Conservation (phyloP, 2,797 vertebrate species). For the Typhlichthys subterraneus region DNA sequence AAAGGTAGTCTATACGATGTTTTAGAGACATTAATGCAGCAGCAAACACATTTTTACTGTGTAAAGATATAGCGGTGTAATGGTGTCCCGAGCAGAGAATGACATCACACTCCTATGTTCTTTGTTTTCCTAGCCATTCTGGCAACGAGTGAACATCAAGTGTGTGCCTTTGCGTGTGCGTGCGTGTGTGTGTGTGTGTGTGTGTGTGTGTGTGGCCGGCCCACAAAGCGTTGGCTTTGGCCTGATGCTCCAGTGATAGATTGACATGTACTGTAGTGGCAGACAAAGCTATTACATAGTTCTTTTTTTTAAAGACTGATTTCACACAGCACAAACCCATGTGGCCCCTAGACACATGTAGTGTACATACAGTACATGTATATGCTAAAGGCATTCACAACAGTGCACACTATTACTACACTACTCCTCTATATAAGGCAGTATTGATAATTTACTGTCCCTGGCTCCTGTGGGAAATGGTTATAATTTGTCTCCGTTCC, state of each 20-base stretch:
- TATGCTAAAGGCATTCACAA: not conserved
- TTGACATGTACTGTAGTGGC: too few relatives aligned
- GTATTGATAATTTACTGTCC: conserved; percentile 73
- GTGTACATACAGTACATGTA: too few relatives aligned
- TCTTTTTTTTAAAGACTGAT: too few relatives aligned
- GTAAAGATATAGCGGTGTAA: too few relatives aligned
- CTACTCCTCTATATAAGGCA: conserved; percentile 39
- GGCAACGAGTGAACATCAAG: not conserved
- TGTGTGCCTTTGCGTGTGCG: not conserved
- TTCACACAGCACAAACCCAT: too few relatives aligned
- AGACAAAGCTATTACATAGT: too few relatives aligned
- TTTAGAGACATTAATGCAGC: conserved; percentile 2
- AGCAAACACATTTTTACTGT: too few relatives aligned
- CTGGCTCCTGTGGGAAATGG: conserved; percentile 66
- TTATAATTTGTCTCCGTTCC: conserved; percentile 72
- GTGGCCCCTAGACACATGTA: too few relatives aligned
- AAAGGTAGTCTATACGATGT: not conserved
- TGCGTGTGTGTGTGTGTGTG: conserved; percentile 5
- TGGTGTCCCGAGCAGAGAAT: too few relatives aligned
- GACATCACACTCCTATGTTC: too few relatives aligned
- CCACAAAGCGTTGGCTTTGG: not conserved
- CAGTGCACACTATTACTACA: conserved; percentile 4
- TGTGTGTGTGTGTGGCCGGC: not conserved
- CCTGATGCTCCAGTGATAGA: too few relatives aligned
- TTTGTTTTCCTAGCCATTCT: too few relatives aligned